Conservation (phyloP, 2,797 vertebrate species). For the Cryptoprocta ferox region DNA sequence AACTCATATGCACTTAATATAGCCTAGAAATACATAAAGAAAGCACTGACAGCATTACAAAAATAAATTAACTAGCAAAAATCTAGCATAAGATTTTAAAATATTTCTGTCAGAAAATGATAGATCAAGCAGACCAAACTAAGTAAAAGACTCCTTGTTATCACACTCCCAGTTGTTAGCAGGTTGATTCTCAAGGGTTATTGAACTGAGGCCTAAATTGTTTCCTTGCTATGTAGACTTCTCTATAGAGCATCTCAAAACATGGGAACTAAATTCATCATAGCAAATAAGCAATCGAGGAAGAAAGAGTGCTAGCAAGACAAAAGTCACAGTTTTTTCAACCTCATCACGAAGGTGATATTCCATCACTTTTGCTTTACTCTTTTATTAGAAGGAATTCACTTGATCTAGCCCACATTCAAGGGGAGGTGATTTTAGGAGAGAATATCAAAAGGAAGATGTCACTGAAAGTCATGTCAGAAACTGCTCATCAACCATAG, state of each 20-base stretch:
- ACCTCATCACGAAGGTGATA: neutral
- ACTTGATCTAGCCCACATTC: neutral
- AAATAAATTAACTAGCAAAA: neutral
- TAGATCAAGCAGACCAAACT: neutral
- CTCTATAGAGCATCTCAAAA: neutral
- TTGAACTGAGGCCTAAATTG: neutral
- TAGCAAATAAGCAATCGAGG: neutral
- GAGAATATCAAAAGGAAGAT: neutral
- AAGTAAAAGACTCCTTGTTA: neutral
- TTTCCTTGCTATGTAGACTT: neutral
- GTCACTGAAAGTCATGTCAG: neutral
- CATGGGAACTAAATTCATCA: neutral
- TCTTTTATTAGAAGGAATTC: neutral
- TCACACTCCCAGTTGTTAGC: neutral
- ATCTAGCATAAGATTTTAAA: neutral
- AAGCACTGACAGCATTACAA: neutral
- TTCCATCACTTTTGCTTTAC: neutral
- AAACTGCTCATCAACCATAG: neutral
- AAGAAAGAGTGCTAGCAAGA: neutral
- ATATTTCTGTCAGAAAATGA: neutral
- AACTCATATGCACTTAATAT: neutral
- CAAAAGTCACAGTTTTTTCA: neutral
- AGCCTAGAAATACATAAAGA: neutral
- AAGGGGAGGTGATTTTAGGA: neutral
- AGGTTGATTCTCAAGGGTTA: neutral